Conservation (phyloP, 2,888 invertebrate genomes). For the Drosophila monieri region DNA sequence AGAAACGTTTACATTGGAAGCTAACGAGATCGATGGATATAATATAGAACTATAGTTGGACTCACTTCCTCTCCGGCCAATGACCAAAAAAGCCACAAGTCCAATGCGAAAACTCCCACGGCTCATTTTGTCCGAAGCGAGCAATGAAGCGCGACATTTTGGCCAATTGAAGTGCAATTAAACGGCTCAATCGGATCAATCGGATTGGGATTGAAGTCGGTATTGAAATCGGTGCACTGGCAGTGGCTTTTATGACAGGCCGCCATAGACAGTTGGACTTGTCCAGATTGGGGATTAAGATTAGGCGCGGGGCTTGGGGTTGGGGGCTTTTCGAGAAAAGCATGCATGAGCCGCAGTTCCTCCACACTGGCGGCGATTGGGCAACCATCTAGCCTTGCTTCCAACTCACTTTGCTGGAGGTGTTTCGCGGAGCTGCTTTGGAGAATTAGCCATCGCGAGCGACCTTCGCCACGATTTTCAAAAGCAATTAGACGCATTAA, state of each 20-base stretch:
- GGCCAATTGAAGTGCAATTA: conserved; percentile 75
- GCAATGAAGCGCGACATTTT: conserved; percentile 69
- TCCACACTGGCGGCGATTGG: conserved; percentile 67
- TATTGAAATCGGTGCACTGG: not conserved
- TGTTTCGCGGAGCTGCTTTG: conserved; percentile 48
- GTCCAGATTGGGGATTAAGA: conserved; percentile 22
- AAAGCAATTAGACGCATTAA: conserved; percentile 62
- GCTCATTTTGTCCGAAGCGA: conserved; percentile 20
- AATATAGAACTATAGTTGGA: not conserved
- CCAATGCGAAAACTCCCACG: conserved; percentile 27
- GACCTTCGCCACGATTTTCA: conserved; percentile 70
- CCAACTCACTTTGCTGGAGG: conserved; percentile 19
- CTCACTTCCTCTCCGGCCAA: not conserved
- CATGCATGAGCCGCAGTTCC: conserved; percentile 67
- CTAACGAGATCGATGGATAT: too few relatives aligned
- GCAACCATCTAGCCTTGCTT: conserved; percentile 54
- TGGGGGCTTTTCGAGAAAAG: not conserved
- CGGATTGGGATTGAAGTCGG: conserved; percentile 6
- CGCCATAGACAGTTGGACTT: not conserved
- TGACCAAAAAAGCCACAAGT: not conserved
- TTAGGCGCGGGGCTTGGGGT: conserved; percentile 8
- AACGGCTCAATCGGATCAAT: conserved; percentile 47
- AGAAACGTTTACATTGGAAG: too few relatives aligned
- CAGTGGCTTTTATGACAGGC: not conserved
- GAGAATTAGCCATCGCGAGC: conserved; percentile 52